These are phyloP conservation scores for Lanius ludovicianus DNA, from an alignment of 2,113 vertebrate genomes.

Conservation along the genomic window DNA sequence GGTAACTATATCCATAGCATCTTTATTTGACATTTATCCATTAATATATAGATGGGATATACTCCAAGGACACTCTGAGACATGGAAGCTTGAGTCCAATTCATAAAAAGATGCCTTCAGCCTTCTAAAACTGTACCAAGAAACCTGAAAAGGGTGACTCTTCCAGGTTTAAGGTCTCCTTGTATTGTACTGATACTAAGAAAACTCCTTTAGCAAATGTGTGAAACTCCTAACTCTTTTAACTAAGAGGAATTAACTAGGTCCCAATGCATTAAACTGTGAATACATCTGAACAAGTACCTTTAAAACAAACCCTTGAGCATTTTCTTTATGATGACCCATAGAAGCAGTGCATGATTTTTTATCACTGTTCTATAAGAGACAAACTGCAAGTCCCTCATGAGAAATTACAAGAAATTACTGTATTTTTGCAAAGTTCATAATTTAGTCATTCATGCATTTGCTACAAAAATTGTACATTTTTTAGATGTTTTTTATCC, in stretches of 20 bases:
- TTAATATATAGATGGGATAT: not conserved
- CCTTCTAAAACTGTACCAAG: not conserved
- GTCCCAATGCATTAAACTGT: not conserved
- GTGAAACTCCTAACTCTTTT: not conserved
- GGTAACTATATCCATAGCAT: not conserved
- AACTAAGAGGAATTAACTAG: not conserved
- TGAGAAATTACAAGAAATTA: not conserved
- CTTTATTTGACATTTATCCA: not conserved
- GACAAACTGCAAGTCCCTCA: not conserved
- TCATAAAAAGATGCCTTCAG: not conserved
- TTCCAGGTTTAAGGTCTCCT: not conserved
- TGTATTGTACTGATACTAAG: not conserved
- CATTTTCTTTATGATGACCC: not conserved
- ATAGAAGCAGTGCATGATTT: not conserved
- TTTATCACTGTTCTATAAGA: not conserved
- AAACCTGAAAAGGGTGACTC: not conserved
- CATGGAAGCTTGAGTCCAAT: not conserved
- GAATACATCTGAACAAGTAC: not conserved
- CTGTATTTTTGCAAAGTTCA: not conserved
- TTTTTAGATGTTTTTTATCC: constrained; percentile 18
- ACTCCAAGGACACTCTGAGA: not conserved
- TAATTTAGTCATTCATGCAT: constrained; percentile 19
- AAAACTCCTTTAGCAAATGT: not conserved
- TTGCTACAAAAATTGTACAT: not conserved
- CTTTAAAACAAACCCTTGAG: not conserved